Percentiles rank a stretch among this genome's conserved stretches.
These are phyloP conservation scores for Conus betulinus DNA, from an alignment of 1,140 invertebrate species.

Conservation along the genomic window DNA sequence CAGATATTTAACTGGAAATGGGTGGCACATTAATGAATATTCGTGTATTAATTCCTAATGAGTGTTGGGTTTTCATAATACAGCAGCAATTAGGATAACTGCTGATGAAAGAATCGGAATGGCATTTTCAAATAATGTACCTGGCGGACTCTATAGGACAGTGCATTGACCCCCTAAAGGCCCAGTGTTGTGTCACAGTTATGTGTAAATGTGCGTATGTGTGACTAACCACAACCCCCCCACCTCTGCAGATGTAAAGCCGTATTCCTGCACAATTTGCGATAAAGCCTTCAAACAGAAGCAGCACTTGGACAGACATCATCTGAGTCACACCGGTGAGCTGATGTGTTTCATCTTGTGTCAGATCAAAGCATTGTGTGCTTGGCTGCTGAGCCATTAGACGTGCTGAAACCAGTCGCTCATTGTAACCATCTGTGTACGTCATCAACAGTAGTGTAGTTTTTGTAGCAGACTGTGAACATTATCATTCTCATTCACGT, in stretches of 20 bases:
- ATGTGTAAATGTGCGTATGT: background rate
- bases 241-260: constrained; percentile 29
- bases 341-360: constrained; percentile 12
- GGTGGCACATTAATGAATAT: too few species aligned
- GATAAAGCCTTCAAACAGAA: constrained; percentile 38
- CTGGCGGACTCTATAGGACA: too few species aligned
- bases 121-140: too few species aligned
- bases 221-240: background rate
- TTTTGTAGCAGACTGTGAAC: background rate
- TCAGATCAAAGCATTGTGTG: background rate
- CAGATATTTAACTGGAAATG: too few species aligned
- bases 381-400: background rate
- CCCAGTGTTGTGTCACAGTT: background rate
- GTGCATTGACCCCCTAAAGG: background rate
- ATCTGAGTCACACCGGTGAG: constrained; percentile 28
- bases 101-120: too few species aligned
- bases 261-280: constrained; percentile 25
- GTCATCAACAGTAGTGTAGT: background rate
- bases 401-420: background rate
- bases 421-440: background rate
- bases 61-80: too few species aligned
- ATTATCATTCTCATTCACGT: too few species aligned
- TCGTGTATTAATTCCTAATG: too few species aligned
- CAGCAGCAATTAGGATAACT: too few species aligned
- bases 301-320: constrained; percentile 31